These are phyloP conservation scores for Stigmatopora argus DNA, from an alignment of 2,113 vertebrate species.

Conservation along the genomic window DNA sequence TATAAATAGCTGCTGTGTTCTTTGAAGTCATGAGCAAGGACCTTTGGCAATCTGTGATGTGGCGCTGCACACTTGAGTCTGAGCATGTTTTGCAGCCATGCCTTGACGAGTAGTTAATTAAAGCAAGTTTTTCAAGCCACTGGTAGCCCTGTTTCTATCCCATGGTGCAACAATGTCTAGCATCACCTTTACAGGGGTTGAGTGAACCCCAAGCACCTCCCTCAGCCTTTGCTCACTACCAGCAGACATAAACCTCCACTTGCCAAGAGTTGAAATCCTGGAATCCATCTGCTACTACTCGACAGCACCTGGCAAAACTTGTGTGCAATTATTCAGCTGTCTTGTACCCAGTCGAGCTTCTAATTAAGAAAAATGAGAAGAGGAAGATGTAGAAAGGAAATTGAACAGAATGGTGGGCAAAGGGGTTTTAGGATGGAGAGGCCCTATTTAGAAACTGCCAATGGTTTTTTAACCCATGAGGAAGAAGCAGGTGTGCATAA, in stretches of 20 bases:
- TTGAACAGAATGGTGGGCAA: constrained; percentile 15
- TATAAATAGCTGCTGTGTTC: constrained; percentile 1
- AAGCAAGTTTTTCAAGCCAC: constrained; percentile 55
- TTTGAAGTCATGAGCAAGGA: constrained; percentile 8
- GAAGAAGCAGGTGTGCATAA: constrained; percentile 48
- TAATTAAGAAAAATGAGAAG: constrained; percentile 56
- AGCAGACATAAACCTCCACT: constrained; percentile 15
- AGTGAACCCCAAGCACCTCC: constrained; percentile 17
- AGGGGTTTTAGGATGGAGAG: neutral
- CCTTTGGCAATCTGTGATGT: constrained; percentile 13
- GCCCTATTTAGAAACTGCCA: constrained; percentile 29
- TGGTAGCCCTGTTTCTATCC: constrained; percentile 38
- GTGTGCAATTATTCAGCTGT: constrained; percentile 53
- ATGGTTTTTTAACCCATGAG: constrained; percentile 19
- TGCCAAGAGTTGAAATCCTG: constrained; percentile 15
- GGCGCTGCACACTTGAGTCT: constrained; percentile 26
- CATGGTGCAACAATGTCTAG: constrained; percentile 29
- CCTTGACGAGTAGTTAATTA: constrained; percentile 59
- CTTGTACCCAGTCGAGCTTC: constrained; percentile 45
- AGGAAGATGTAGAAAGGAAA: constrained; percentile 29
- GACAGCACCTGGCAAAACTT: constrained; percentile 50
- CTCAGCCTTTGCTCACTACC: constrained; percentile 31
- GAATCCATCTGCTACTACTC: constrained; percentile 38
- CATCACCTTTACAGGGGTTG: constrained; percentile 40
- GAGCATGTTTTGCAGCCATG: constrained; percentile 39